Evolutionary conservation across 2,113 vertebrate genomes (phyloP).

Genomic region (Platysteira castanea): DNA sequence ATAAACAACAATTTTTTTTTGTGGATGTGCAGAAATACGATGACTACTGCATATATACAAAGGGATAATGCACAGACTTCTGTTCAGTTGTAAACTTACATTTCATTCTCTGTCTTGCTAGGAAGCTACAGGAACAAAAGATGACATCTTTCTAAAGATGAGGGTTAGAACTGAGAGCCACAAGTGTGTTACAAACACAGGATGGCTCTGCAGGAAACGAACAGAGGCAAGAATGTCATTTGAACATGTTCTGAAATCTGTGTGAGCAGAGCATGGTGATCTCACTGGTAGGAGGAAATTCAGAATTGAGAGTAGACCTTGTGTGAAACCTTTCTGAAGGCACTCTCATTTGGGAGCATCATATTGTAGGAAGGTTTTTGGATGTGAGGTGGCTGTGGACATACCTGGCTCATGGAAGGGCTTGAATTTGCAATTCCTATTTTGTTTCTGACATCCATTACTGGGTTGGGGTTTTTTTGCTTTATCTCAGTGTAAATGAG

Average conservation of each 20-base stretch:
- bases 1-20: not conserved
- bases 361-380: not conserved
- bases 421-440: not conserved
- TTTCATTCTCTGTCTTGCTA: not conserved
- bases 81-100: not conserved
- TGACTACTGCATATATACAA: not conserved
- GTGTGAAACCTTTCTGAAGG: not conserved
- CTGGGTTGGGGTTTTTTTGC: rapidly evolving
- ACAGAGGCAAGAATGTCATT: not conserved
- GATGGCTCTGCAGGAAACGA: not conserved
- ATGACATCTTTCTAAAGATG: not conserved
- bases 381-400: not conserved
- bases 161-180: not conserved
- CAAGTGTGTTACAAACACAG: not conserved
- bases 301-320: not conserved
- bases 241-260: slow-evolving; percentile 17
- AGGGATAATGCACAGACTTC: not conserved
- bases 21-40: not conserved
- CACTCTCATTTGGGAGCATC: not conserved
- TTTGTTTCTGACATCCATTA: not conserved
- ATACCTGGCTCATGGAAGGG: not conserved
- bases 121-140: not conserved
- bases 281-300: not conserved
- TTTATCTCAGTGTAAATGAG: not conserved
- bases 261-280: not conserved